A percentile compares a stretch with the other conserved stretches of the same genome.
These are phyloP conservation scores for Bombylius discolor DNA, from an alignment of 2,888 invertebrate species.

Conservation along the genomic window DNA sequence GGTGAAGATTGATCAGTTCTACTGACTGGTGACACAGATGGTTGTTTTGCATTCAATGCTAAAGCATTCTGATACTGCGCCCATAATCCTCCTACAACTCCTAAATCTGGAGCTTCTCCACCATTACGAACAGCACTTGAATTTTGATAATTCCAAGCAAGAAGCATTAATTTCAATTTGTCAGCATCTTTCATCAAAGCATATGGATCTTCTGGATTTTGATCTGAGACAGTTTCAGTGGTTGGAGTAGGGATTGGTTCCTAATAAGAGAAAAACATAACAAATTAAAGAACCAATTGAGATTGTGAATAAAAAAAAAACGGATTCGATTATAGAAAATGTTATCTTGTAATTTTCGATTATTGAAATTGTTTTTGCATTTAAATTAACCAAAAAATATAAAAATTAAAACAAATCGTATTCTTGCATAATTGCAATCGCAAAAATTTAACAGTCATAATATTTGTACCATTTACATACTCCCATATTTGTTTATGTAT, in stretches of 20 bases:
- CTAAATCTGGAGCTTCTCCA: constrained; percentile 32
- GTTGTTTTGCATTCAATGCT: constrained; percentile 51
- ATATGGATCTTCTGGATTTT: constrained; percentile 26
- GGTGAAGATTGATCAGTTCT: constrained; percentile 48
- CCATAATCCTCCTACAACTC: constrained; percentile 64
- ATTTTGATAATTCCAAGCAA: constrained; percentile 79
- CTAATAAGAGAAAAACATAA: constrained; percentile 2
- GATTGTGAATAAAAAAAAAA: too few relatives aligned
- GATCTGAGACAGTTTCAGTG: constrained; percentile 15
- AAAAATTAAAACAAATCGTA: too few relatives aligned
- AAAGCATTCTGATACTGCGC: constrained; percentile 71
- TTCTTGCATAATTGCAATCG: too few relatives aligned
- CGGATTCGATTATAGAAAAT: too few relatives aligned
- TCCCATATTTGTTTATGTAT: too few relatives aligned
- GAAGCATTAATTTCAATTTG: constrained; percentile 77
- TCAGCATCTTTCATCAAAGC: constrained; percentile 63
- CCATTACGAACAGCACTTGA: constrained; percentile 55
- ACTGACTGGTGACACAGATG: constrained; percentile 37
- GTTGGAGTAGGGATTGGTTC: constrained; percentile 21
- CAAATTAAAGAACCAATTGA: too few relatives aligned
- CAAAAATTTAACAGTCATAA: too few relatives aligned
- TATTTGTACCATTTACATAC: too few relatives aligned
- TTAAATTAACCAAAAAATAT: too few relatives aligned
- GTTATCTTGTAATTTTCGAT: too few relatives aligned
- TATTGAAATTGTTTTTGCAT: too few relatives aligned